Percentiles rank a stretch among this genome's conserved stretches.
Conservation (phyloP, 2,888 invertebrate species). For the Tridacna crocea region DNA sequence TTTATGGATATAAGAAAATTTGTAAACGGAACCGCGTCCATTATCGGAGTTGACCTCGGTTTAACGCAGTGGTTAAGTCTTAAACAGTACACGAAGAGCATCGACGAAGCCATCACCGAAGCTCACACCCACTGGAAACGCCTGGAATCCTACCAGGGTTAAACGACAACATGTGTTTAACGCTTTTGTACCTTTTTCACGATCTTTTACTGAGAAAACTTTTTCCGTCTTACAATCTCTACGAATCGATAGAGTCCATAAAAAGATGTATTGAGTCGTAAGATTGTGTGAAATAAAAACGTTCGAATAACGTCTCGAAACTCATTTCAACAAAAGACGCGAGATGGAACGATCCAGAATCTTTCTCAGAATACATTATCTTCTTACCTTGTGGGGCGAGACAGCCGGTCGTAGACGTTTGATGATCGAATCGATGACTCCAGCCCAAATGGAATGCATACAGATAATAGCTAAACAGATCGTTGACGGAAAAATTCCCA, state of each 20-base stretch:
- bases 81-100: slow-evolving; percentile 9
- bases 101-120: slow-evolving; percentile 33
- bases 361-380: slow-evolving; percentile 9
- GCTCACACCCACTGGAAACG: slow-evolving; percentile 21
- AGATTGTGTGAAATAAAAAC: too few relatives aligned
- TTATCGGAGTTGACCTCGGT: slow-evolving; percentile 24
- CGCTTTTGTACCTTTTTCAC: too few relatives aligned
- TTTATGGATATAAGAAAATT: slow-evolving; percentile 38
- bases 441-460: slow-evolving; percentile 6
- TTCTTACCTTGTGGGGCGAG: background rate
- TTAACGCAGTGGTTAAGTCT: slow-evolving; percentile 26
- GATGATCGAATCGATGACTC: background rate
- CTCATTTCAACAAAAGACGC: background rate
- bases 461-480: slow-evolving; percentile 7
- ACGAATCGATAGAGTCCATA: too few relatives aligned
- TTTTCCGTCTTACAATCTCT: too few relatives aligned
- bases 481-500: background rate
- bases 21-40: slow-evolving; percentile 26
- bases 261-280: too few relatives aligned
- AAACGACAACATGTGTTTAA: background rate
- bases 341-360: slow-evolving; percentile 5
- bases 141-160: background rate
- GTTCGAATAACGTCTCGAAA: background rate
- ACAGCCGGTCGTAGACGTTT: background rate
- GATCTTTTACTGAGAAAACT: too few relatives aligned